phyloP scores from a whole-genome alignment of 2,888 invertebrate genomes.

The Geotrupes spiniger region DNA sequence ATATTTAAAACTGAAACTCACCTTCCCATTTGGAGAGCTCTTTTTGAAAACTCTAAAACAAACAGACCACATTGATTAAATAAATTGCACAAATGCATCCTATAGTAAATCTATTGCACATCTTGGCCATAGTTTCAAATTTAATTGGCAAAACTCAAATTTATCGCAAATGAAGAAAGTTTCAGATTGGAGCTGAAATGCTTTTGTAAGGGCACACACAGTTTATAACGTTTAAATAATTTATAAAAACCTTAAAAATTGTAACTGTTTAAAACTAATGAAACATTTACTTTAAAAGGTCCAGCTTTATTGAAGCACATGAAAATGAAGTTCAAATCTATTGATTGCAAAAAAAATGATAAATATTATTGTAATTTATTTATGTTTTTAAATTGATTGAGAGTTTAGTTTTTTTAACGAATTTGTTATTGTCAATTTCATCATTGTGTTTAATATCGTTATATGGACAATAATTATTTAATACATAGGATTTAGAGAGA shows the following conservation, averaged over 20 bases:
- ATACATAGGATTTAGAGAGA: too few relatives aligned
- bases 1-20: constrained; percentile 44
- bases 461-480: too few relatives aligned
- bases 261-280: not conserved
- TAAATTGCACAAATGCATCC: not conserved
- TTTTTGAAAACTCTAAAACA: constrained; percentile 88
- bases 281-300: not conserved
- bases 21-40: constrained; percentile 95
- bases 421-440: too few relatives aligned
- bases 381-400: not conserved
- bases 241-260: not conserved
- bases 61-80: constrained; percentile 25
- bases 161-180: not conserved
- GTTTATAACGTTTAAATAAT: not conserved
- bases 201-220: not conserved
- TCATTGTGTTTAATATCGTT: too few relatives aligned
- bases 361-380: not conserved
- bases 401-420: constrained; percentile 1
- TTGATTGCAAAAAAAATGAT: not conserved
- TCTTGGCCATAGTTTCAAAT: not conserved
- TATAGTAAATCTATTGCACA: not conserved
- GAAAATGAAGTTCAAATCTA: not conserved
- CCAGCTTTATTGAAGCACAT: not conserved
- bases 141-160: too few relatives aligned
- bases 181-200: not conserved